phyloP scores from a whole-genome alignment of 2,888 invertebrate genomes.

The Cylindroiulus punctatus region DNA sequence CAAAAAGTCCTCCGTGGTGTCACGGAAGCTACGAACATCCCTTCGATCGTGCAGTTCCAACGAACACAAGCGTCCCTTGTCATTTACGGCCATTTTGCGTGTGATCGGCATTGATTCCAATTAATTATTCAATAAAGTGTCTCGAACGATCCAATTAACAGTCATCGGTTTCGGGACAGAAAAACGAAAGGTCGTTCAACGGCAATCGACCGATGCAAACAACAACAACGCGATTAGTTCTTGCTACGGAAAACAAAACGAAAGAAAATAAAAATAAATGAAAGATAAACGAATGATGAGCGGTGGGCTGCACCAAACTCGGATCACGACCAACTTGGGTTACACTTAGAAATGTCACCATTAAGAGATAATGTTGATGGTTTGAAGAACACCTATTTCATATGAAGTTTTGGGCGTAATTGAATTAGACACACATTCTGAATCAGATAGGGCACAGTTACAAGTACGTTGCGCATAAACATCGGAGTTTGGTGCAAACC shows the following conservation, averaged over 20 bases:
- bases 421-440: too few species aligned
- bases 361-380: too few species aligned
- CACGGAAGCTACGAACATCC: not conserved
- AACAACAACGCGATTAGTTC: not conserved
- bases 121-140: not conserved
- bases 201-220: not conserved
- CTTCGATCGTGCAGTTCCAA: not conserved
- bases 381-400: too few species aligned
- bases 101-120: not conserved
- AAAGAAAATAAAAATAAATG: conserved; percentile 48
- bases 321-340: too few species aligned
- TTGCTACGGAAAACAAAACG: not conserved
- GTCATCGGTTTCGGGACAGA: not conserved
- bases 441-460: too few species aligned
- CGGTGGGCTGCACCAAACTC: not conserved
- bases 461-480: too few species aligned
- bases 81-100: not conserved
- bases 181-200: not conserved
- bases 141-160: not conserved
- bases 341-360: too few species aligned
- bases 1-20: not conserved
- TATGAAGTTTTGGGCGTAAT: too few species aligned
- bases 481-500: not conserved
- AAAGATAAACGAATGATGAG: not conserved
- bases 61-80: not conserved